phyloP scores from a whole-genome alignment of 2,797 vertebrate species.

The Novumbra hubbsi region DNA sequence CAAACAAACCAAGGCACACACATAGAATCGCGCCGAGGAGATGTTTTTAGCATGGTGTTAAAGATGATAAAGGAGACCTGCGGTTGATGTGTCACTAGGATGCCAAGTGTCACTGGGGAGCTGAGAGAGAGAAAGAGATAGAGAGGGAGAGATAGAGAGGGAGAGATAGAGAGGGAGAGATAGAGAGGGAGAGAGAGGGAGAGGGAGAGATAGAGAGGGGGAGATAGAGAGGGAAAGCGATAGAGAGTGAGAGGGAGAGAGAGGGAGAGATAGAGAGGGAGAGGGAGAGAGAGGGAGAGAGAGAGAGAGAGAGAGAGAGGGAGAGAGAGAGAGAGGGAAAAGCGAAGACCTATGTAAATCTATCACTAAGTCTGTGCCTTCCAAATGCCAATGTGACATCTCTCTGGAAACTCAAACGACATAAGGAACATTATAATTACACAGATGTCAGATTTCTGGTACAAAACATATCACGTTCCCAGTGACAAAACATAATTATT shows the following conservation, averaged over 20 bases:
- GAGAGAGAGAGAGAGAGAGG: not conserved
- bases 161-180: not conserved
- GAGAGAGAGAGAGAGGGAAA: not conserved
- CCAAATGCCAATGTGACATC: slow-evolving; percentile 18
- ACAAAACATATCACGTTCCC: not conserved
- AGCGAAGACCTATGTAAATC: slow-evolving; percentile 20
- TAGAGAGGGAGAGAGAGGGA: not conserved
- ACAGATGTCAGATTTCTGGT: not conserved
- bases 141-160: not conserved
- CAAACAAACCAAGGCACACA: not conserved
- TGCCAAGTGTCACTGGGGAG: not conserved
- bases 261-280: not conserved
- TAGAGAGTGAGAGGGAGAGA: not conserved
- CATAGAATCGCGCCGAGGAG: not conserved
- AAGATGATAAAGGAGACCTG: not conserved
- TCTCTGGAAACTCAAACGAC: not conserved
- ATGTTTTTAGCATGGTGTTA: not conserved
- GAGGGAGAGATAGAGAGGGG: not conserved
- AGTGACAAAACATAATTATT: not conserved
- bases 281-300: not conserved
- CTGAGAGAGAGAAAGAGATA: not conserved
- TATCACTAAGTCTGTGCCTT: slow-evolving; percentile 2
- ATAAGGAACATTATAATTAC: too few species aligned
- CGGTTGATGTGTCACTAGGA: not conserved
- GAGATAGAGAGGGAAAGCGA: too few species aligned